Base-by-base conservation (phyloP, 2,113 vertebrate genomes). In the Parus major region DNA sequence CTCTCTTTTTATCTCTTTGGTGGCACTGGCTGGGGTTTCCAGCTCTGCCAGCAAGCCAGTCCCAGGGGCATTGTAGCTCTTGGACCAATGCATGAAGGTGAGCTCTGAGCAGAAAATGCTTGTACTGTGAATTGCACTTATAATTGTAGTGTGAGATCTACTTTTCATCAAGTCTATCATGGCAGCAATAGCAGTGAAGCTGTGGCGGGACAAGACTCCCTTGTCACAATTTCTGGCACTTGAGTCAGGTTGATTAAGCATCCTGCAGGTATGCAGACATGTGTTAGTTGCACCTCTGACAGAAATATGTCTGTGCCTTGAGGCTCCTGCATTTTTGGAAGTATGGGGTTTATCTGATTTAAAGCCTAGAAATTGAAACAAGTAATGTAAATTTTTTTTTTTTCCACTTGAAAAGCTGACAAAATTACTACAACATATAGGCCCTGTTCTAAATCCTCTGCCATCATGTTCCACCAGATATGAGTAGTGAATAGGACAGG, bases 291-390 rank as follows among this genome's bases (percentile, higher is more conserved):
- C 66, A 82, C 13, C 50, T 94, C 39, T 76, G 78, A 85, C 88
- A 90, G 85, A 92, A 90, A 92, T 89, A 91, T 52, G 57, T 82
- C 72, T 28, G 46, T 92, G 55, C 82, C 85, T 94, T 27, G 66
- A 82, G 82, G 88, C 66, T 80, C 33, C 50, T 41, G 63, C 59
- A 17, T 68, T 82, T 94, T 82, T 76, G 28, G 8, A 86, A 89
- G n/a, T 63, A 41, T 46, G 82, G 28, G 33, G 15, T 88, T 93
- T 91, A 52, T 92, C 79, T 89, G 89, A 31, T 60, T 90, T 91
- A 85, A 93, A 84, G 41, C 23, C 70, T 63, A 23, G 69, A 68
- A 86, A 92, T 50, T 75, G 64, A 91, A 92, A 75, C 47, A 78
- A 78, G 47, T 39, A 36, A 25, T 22, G 10, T 61, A 44, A 31